Percentiles rank a stretch among this genome's conserved stretches.
These are phyloP conservation scores for Tortricodes alternella DNA, from an alignment of 2,888 invertebrate species.

Conservation along the genomic window DNA sequence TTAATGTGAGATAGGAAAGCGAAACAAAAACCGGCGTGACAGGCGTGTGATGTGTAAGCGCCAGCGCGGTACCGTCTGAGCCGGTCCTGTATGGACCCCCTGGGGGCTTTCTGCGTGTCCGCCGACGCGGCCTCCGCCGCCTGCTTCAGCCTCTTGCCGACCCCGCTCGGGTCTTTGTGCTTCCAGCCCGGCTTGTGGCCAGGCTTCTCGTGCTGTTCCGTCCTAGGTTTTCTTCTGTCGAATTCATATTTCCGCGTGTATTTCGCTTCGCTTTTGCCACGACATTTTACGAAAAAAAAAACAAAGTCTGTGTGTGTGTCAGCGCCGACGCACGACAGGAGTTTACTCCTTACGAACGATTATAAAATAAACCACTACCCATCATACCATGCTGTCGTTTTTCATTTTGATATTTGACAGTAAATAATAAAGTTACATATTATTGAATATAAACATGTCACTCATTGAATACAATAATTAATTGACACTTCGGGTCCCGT, in stretches of 20 bases:
- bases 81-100: slow-evolving; percentile 64
- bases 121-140: slow-evolving; percentile 65
- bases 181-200: slow-evolving; percentile 56
- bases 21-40: slow-evolving; percentile 5
- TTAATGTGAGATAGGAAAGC: slow-evolving; percentile 12
- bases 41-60: neutral
- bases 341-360: too few species aligned
- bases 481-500: too few species aligned
- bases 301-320: too few species aligned
- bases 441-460: too few species aligned
- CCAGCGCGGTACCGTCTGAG: slow-evolving; percentile 68
- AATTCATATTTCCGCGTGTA: slow-evolving; percentile 37
- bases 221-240: slow-evolving; percentile 75
- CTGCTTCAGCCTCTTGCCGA: slow-evolving; percentile 62
- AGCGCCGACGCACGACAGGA: too few species aligned
- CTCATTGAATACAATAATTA: too few species aligned
- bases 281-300: neutral
- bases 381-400: too few species aligned
- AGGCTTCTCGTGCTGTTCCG: slow-evolving; percentile 52
- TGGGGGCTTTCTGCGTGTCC: slow-evolving; percentile 49
- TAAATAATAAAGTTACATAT: too few species aligned
- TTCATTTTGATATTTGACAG: too few species aligned
- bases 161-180: slow-evolving; percentile 60
- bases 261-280: neutral
- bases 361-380: too few species aligned